Conservation (phyloP, 2,888 invertebrate species). For the Apamea anceps region DNA sequence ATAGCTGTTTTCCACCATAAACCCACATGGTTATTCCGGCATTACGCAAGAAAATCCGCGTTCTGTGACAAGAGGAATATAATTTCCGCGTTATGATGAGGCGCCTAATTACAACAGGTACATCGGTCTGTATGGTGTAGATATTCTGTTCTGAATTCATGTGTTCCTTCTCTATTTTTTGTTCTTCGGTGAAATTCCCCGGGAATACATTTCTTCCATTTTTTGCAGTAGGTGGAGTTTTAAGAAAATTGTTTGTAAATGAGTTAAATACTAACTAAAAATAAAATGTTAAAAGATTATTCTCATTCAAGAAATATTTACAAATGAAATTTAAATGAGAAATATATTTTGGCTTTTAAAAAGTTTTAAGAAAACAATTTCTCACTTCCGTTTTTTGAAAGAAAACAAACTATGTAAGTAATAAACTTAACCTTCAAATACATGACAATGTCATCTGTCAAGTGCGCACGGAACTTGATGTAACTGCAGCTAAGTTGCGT, state of each 20-base stretch:
- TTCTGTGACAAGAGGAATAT: background rate
- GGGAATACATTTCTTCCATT: background rate
- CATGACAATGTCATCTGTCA: slow-evolving; percentile 50
- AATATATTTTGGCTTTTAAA: too few relatives aligned
- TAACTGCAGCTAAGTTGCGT: background rate
- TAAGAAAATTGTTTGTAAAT: background rate
- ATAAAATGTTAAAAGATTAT: background rate
- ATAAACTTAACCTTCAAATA: background rate
- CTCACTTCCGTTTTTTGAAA: background rate
- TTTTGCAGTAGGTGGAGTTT: background rate
- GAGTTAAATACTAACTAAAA: background rate
- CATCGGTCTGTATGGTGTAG: background rate
- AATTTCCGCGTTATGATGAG: slow-evolving; percentile 2
- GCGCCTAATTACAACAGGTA: background rate
- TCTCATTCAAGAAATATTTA: background rate
- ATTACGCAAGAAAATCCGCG: background rate
- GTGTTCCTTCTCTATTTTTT: background rate
- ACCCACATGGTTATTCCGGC: background rate
- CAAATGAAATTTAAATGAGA: background rate
- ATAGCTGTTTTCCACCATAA: background rate
- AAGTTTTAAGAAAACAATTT: background rate
- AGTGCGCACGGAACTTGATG: slow-evolving; percentile 26
- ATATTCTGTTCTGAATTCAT: background rate
- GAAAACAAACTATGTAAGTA: background rate
- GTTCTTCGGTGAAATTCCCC: background rate